Conservation (phyloP, 2,113 vertebrate species). For the Macaca fascicularis region T2T-MFA8v1.1 NC_088375.1:148962501-148963000, state of each 20-base stretch:
- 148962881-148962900: conserved; percentile 7
- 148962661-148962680: not conserved
- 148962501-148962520: conserved; percentile 15
- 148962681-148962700: not conserved
- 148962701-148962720: not conserved
- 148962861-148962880: not conserved
- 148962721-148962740: not conserved
- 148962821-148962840: not conserved
- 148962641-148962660: not conserved
- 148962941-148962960: conserved; percentile 35
- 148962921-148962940: conserved; percentile 22
- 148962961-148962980: conserved; percentile 55
- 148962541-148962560: not conserved
- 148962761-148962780: not conserved
- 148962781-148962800: conserved; percentile 1
- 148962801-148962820: not conserved
- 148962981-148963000: not conserved
- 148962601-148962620: not conserved
- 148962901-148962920: conserved; percentile 22
- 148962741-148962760: not conserved
- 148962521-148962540: not conserved
- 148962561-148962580: not conserved
- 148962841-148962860: not conserved
- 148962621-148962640: not conserved
- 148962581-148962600: not conserved